A percentile compares a stretch with the other conserved stretches of the same genome.
Evolutionary conservation across 2,888 invertebrate species (phyloP).

Genomic region (Choreutis nemorana): DNA sequence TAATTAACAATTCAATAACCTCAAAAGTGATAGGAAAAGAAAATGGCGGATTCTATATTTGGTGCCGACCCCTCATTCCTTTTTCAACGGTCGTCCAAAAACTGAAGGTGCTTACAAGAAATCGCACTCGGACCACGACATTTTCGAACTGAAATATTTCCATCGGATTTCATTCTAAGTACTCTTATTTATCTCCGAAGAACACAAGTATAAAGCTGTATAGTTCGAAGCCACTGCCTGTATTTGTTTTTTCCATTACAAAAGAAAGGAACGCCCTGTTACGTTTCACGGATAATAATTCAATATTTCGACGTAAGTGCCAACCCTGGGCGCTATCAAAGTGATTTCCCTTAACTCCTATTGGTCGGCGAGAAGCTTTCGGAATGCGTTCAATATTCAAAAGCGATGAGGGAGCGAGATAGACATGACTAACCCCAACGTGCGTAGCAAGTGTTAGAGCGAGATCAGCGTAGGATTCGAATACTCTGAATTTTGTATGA

Average conservation of each 20-base stretch:
- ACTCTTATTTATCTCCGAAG: conserved; percentile 42
- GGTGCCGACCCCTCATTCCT: conserved; percentile 37
- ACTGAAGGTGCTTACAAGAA: conserved; percentile 55
- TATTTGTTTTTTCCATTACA: conserved; percentile 64
- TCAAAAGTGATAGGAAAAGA: not conserved
- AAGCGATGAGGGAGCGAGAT: conserved; percentile 27
- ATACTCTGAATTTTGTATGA: conserved; percentile 51
- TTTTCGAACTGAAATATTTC: conserved; percentile 44
- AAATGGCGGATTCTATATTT: conserved; percentile 1
- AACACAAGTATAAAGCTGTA: no score
- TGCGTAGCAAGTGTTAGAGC: conserved; percentile 13
- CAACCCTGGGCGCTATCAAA: conserved; percentile 37
- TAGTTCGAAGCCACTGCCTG: conserved; percentile 24
- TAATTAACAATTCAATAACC: no score
- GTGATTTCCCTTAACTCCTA: conserved; percentile 43
- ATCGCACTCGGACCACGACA: conserved; percentile 48
- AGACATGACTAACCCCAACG: conserved; percentile 7
- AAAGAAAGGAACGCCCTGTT: conserved; percentile 50
- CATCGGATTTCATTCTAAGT: conserved; percentile 34
- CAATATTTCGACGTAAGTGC: conserved; percentile 45
- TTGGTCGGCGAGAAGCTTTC: conserved; percentile 27
- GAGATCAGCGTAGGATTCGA: conserved; percentile 30
- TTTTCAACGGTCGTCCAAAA: conserved; percentile 57
- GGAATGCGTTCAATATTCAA: conserved; percentile 34
- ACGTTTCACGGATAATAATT: conserved; percentile 53